phyloP scores from a whole-genome alignment of 2,797 vertebrate genomes.

The Limosa lapponica region DNA sequence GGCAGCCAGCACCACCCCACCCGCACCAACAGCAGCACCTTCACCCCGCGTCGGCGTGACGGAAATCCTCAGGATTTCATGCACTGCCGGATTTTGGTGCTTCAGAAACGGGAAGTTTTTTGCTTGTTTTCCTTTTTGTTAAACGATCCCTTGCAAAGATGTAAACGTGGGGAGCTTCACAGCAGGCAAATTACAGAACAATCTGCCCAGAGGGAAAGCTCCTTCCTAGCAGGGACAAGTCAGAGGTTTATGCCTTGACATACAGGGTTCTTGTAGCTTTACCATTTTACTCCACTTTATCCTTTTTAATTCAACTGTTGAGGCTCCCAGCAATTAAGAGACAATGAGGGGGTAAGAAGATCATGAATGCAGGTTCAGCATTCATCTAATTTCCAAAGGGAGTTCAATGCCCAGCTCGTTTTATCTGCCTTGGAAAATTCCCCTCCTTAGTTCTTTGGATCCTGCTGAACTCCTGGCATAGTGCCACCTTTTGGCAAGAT shows the following conservation, averaged over 20 bases:
- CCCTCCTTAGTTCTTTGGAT: neutral
- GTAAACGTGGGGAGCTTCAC: neutral
- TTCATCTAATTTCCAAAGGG: neutral
- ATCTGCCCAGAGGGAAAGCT: neutral
- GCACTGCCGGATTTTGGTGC: neutral
- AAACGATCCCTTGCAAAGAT: neutral
- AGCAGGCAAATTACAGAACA: neutral
- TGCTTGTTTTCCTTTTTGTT: neutral
- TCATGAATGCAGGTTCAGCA: neutral
- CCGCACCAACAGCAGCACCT: fast-evolving
- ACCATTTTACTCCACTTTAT: neutral
- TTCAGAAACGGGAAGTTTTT: neutral
- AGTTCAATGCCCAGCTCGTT: neutral
- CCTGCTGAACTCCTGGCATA: neutral
- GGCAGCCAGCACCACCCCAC: neutral
- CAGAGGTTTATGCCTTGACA: neutral
- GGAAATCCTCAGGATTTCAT: neutral
- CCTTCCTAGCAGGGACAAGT: neutral
- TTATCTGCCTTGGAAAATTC: neutral
- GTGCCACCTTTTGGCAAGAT: neutral
- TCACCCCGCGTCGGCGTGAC: fast-evolving
- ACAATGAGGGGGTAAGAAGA: neutral
- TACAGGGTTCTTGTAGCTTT: neutral
- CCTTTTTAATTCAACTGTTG: neutral
- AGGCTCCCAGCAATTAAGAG: neutral